Percentiles rank a stretch among this genome's conserved stretches.
Evolutionary conservation across 2,888 invertebrate species (phyloP).

Genomic region (Amaurobius ferox): DNA sequence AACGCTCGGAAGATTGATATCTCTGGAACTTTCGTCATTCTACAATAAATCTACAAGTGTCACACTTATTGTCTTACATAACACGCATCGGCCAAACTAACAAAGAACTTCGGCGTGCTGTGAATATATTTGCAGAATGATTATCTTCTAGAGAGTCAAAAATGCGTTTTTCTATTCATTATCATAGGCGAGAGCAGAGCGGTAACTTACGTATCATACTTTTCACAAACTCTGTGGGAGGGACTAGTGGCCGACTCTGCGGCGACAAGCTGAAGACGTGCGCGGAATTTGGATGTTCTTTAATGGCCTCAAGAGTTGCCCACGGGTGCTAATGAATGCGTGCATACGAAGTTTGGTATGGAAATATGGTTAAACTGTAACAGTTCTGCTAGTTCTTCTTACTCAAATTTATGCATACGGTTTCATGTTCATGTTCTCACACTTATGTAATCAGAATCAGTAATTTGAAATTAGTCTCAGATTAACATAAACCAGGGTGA

Average conservation of each 20-base stretch:
- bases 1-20: constrained; percentile 23
- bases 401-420: too few relatives aligned
- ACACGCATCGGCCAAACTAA: constrained; percentile 7
- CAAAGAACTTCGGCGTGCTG: constrained; percentile 22
- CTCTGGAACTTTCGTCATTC: constrained; percentile 27
- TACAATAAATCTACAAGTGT: neutral
- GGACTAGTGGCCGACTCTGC: constrained; percentile 30
- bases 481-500: too few relatives aligned
- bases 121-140: constrained; percentile 47
- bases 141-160: constrained; percentile 22
- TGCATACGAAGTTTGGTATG: too few relatives aligned
- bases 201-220: constrained; percentile 25
- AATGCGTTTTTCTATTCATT: neutral
- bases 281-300: neutral
- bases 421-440: too few relatives aligned
- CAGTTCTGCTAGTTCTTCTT: too few relatives aligned
- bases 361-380: too few relatives aligned
- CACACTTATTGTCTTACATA: neutral
- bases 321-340: neutral
- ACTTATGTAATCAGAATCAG: too few relatives aligned
- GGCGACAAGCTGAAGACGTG: constrained; percentile 46
- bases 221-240: constrained; percentile 52
- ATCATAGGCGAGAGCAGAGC: constrained; percentile 32
- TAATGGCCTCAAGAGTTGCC: neutral
- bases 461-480: too few relatives aligned